Base-by-base conservation (phyloP, 2,113 vertebrate species). In the Mellivora capensis region DNA sequence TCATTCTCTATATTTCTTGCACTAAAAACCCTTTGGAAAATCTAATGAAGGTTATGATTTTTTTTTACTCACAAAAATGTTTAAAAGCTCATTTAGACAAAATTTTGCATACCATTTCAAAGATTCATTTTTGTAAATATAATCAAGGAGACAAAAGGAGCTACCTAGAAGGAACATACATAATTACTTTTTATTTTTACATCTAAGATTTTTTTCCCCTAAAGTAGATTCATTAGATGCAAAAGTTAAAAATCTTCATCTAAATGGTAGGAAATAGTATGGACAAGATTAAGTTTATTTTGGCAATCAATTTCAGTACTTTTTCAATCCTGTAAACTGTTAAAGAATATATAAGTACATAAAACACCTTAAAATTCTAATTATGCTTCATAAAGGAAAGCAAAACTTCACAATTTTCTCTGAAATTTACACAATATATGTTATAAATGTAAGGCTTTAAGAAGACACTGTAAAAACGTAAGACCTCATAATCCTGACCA, bases 381-480 rank as follows among this genome's bases (percentile, higher is more conserved):
- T 91, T 96, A 91, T 97, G 90, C 96, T 97, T 97, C 96, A 96
- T 96, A 98, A 97, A 98, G 80, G 81, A 98, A 98, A 97, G 90
- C 61, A 97, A 90, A 95, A 97, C 87, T 82, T 94, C 96, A 98
- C 96, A 93, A 79, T 96, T 98, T 94, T 96, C 98, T 97, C 98
- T 69, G 88, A 97, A 98, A 96, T 97, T 95, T 96, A 97, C 94
- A 97, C 59, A 97, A 83, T 96, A 97, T 98, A 98, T 95, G 81
- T 98, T 97, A 97, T 97, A 98, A 97, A 96, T 98, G 95, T 95
- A 98, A 98, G 98, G 98, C 98, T 72, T 87, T 94, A 95, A 96
- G 93, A 96, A 97, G 91, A 97, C 94, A 96, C 95, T 95, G 94
- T 87, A 90, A 98, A 98, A 93, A 98, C 90, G 79, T 61, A n/a